phyloP scores from a whole-genome alignment of 2,113 vertebrate genomes.

The Onychorhynchus coronatus region DNA sequence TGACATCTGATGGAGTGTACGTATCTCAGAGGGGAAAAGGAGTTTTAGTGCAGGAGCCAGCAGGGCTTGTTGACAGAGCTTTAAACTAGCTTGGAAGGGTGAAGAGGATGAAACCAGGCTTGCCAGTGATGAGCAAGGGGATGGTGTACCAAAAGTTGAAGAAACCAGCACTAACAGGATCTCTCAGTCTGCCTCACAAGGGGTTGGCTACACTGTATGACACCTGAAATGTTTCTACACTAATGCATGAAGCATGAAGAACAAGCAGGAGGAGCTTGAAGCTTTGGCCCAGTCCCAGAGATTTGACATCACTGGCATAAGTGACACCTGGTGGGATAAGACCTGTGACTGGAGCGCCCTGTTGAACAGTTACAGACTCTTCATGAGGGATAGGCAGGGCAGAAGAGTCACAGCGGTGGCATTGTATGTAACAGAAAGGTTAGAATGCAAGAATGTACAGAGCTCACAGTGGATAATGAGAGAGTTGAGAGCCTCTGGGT shows the following conservation, averaged over 20 bases:
- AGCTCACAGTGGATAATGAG: background rate
- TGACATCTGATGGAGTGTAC: background rate
- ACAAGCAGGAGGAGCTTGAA: background rate
- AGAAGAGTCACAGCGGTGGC: background rate
- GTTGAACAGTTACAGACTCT: background rate
- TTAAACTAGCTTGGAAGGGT: background rate
- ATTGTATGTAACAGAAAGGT: background rate
- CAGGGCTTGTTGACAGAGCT: background rate
- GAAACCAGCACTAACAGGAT: background rate
- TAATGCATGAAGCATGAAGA: background rate
- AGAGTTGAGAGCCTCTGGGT: background rate
- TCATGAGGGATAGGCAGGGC: background rate
- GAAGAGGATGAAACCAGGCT: background rate
- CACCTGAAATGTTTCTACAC: background rate
- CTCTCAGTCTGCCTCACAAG: background rate
- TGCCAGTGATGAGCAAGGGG: background rate
- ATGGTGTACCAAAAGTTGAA: background rate
- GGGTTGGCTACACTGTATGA: background rate
- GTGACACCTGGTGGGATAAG: background rate
- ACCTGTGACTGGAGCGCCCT: background rate
- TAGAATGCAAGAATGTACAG: background rate
- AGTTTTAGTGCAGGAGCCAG: background rate
- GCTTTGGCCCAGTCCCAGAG: background rate
- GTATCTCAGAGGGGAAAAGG: background rate
- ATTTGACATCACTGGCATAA: background rate